Evolutionary conservation across 2,797 vertebrate genomes (phyloP), one percentile per base, ranked within the genome.

Genomic region (Catharus ustulatus): DNA sequence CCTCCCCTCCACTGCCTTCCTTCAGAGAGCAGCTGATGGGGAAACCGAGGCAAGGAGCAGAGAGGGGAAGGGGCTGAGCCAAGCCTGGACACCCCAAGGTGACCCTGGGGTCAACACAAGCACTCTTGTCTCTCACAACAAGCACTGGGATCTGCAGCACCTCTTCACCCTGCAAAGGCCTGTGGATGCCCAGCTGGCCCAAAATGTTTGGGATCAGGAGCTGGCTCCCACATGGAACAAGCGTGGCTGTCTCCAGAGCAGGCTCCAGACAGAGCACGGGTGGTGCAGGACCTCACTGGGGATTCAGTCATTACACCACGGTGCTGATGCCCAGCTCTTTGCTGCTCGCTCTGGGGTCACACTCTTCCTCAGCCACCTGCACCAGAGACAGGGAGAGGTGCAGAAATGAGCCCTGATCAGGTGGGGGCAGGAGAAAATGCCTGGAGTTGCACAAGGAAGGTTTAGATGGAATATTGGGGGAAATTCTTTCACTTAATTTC

Each of bases 341-440:
- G 3, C 21, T 1, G 1, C 64, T 51, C 1, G 2, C 40, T 23
- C 15, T 1, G 11, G 0, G 13, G 7, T 93, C 52, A 1, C 24
- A 2, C 57, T 59, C 68, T 26, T 94, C 93, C 80, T 81, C 18
- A 1, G 64, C 5, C 62, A 12, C 87, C 96, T 96, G 84, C 3
- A 1, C 5, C 45, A 22, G 42, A 59, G 58, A 58, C 10, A 15
- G 0, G 6, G 74, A 59, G 66, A 58, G 30, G 42, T 67, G n/a
- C n/a, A 81, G 34, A 38, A 55, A 55, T 0, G 30, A 21, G 52
- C 8, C 30, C 51, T 30, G 1, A 17, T 3, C 1, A 0, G 58
- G 3, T 3, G 9, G 6, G 5, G 19, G 9, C 15, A 38, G 58
- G 18, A 30, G 23, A 7, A 48, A 48, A 74, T 4, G 27, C 32